These are phyloP conservation scores for Drosophila ogumai DNA, from an alignment of 1,140 invertebrate genomes.

Conservation along the genomic window DNA sequence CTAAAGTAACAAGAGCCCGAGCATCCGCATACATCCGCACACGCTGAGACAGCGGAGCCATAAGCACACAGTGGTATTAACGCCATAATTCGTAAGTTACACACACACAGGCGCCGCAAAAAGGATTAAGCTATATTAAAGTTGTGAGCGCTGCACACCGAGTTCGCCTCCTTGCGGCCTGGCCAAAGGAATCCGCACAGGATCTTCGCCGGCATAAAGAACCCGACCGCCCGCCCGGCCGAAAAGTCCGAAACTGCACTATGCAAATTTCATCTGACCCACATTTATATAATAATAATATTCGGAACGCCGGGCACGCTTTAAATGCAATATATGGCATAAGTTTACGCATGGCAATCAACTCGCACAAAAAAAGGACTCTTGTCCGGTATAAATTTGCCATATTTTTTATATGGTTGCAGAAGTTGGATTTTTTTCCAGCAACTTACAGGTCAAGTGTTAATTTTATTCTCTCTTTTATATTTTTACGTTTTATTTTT, in stretches of 20 bases:
- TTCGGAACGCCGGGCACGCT: slow-evolving; percentile 29
- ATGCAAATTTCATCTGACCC: slow-evolving; percentile 68
- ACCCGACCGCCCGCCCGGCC: not conserved
- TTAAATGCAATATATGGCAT: slow-evolving; percentile 61
- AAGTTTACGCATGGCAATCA: slow-evolving; percentile 46
- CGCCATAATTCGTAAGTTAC: slow-evolving; percentile 78
- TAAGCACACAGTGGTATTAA: slow-evolving; percentile 78
- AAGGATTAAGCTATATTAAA: slow-evolving; percentile 81
- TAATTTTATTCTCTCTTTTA: slow-evolving; percentile 48
- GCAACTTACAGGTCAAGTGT: slow-evolving; percentile 70
- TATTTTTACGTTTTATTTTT: slow-evolving; percentile 1
- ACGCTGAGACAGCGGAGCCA: slow-evolving; percentile 26
- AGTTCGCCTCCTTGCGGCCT: slow-evolving; percentile 52
- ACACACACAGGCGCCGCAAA: slow-evolving; percentile 49
- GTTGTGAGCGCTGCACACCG: slow-evolving; percentile 69
- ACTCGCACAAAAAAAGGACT: not conserved
- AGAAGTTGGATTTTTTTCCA: slow-evolving; percentile 15
- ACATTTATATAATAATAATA: slow-evolving; percentile 59
- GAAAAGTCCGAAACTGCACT: slow-evolving; percentile 49
- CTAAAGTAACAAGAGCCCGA: slow-evolving; percentile 67
- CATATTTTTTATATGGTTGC: slow-evolving; percentile 54
- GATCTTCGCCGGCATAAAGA: slow-evolving; percentile 26
- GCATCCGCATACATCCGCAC: slow-evolving; percentile 13
- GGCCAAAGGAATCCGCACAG: slow-evolving; percentile 9
- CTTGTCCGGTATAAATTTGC: slow-evolving; percentile 51